Evolutionary conservation across 2,113 vertebrate species (phyloP).

Genomic region (Takifugu bimaculatus): DNA sequence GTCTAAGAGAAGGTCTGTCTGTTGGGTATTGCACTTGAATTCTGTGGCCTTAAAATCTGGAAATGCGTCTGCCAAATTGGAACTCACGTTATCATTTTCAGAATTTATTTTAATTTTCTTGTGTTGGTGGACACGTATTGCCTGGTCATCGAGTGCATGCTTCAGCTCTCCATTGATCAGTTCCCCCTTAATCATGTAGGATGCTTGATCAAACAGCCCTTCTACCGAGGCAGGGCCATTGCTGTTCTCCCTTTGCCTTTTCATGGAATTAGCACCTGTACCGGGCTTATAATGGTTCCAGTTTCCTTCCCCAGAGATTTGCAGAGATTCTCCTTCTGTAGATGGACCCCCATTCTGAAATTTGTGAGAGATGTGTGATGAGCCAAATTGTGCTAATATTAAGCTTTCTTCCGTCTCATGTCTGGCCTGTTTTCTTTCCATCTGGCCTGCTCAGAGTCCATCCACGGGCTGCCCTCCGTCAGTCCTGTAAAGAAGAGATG

Average conservation of each 20-base stretch:
- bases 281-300: constrained; percentile 74
- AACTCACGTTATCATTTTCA: constrained; percentile 65
- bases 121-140: constrained; percentile 69
- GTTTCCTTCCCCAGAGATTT: constrained; percentile 80
- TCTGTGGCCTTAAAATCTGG: constrained; percentile 68
- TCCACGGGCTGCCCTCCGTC: constrained; percentile 90
- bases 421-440: constrained; percentile 93
- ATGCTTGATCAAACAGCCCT: constrained; percentile 73
- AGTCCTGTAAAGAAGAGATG: constrained; percentile 64
- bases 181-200: constrained; percentile 83
- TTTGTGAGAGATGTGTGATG: constrained; percentile 70
- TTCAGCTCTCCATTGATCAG: constrained; percentile 88
- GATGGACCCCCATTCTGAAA: constrained; percentile 84
- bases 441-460: constrained; percentile 95
- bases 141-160: constrained; percentile 69
- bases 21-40: constrained; percentile 66
- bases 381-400: constrained; percentile 80
- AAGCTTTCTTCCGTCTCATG: constrained; percentile 91
- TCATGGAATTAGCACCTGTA: constrained; percentile 69
- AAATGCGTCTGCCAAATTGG: constrained; percentile 63
- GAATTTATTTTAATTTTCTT: constrained; percentile 82
- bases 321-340: constrained; percentile 70
- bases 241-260: constrained; percentile 74
- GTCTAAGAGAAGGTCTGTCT: constrained; percentile 73
- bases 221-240: constrained; percentile 71